Conservation (phyloP, 2,888 invertebrate species). For the Stenurella melanura region DNA sequence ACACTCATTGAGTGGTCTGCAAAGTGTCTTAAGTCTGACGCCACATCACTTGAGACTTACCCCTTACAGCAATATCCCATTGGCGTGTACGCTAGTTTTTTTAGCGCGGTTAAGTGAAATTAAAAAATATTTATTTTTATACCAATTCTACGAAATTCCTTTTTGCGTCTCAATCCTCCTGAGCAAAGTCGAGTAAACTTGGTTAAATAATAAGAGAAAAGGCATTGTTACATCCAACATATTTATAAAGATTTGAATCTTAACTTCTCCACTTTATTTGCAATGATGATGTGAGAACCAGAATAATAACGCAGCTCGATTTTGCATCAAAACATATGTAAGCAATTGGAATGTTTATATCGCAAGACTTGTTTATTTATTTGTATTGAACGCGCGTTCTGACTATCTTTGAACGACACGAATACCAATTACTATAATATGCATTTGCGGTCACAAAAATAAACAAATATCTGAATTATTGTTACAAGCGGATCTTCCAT, state of each 20-base stretch:
- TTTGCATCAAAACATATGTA: not conserved
- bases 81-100: not conserved
- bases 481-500: too few species aligned
- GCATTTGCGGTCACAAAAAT: not conserved
- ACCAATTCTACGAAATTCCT: too few species aligned
- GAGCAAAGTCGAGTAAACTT: too few species aligned
- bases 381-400: not conserved
- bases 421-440: not conserved
- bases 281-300: not conserved
- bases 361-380: not conserved
- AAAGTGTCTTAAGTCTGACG: slow-evolving; percentile 22
- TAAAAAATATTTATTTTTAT: too few species aligned
- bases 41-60: slow-evolving; percentile 20
- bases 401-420: not conserved
- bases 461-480: too few species aligned
- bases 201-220: too few species aligned
- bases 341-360: not conserved
- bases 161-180: too few species aligned
- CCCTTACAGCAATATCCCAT: slow-evolving; percentile 1
- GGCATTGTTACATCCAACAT: too few species aligned
- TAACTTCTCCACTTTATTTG: too few species aligned
- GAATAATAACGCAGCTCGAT: not conserved
- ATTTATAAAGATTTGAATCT: too few species aligned
- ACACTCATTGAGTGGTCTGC: slow-evolving; percentile 30
- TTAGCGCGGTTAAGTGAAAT: too few species aligned